These are phyloP conservation scores for Bufotes viridis DNA, from an alignment of 2,797 vertebrate genomes.

Conservation along the genomic window DNA sequence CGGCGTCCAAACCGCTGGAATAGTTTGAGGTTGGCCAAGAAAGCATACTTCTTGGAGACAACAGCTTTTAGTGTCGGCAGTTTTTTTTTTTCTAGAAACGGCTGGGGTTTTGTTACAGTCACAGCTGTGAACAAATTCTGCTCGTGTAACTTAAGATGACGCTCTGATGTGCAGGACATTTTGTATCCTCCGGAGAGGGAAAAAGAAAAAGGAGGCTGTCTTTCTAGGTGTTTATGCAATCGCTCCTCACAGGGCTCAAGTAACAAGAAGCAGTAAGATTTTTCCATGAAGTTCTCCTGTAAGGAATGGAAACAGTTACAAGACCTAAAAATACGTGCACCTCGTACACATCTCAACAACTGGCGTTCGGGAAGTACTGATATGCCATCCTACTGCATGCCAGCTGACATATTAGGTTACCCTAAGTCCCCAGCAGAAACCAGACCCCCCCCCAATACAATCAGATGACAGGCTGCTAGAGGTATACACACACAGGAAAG, in stretches of 20 bases:
- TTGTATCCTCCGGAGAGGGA: conserved; percentile 67
- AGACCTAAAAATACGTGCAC: conserved; percentile 66
- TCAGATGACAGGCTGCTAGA: neutral
- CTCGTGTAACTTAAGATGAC: conserved; percentile 69
- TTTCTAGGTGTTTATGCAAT: conserved; percentile 68
- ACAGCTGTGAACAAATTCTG: conserved; percentile 72
- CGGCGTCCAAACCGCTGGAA: conserved; percentile 38
- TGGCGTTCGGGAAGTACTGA: neutral
- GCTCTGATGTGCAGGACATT: conserved; percentile 74
- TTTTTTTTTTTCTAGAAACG: conserved; percentile 62
- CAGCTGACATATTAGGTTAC: neutral
- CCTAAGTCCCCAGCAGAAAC: neutral
- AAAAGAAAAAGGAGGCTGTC: conserved; percentile 65
- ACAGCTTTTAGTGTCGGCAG: conserved; percentile 15
- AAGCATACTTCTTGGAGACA: conserved; percentile 15
- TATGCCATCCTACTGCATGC: neutral
- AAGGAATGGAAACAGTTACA: conserved; percentile 66
- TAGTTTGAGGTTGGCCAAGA: conserved; percentile 40
- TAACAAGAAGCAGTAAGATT: conserved; percentile 70
- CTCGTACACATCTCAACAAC: conserved; percentile 5
- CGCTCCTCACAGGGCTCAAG: conserved; percentile 66
- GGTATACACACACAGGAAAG: no score
- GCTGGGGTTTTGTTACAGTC: conserved; percentile 56
- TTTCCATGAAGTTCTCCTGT: conserved; percentile 73
- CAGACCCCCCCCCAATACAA: neutral